These are phyloP conservation scores for Platysternon megacephalum DNA, from an alignment of 2,113 vertebrate genomes.

Conservation along the genomic window DNA sequence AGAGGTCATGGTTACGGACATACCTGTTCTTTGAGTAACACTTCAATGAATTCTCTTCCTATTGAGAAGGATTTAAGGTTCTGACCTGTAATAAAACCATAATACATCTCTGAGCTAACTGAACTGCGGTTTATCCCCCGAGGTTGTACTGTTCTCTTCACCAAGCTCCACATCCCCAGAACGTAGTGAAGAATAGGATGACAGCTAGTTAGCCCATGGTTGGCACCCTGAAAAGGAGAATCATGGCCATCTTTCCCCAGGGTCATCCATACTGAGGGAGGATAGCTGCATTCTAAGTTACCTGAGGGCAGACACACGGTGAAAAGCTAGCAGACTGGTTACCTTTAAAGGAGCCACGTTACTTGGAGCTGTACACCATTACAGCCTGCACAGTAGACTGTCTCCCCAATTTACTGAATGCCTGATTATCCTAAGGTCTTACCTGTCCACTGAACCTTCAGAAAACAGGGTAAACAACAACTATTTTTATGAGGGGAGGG, in stretches of 20 bases:
- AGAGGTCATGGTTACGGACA: background rate
- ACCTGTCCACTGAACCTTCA: background rate
- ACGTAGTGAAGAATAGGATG: background rate
- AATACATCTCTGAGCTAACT: background rate
- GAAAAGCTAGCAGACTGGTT: background rate
- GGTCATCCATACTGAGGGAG: background rate
- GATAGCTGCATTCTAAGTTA: background rate
- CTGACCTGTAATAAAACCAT: background rate
- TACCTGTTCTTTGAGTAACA: background rate
- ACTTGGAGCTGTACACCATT: background rate
- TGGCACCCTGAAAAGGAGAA: background rate
- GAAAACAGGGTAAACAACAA: background rate
- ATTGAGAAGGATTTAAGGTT: background rate
- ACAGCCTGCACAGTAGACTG: background rate
- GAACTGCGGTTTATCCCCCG: background rate
- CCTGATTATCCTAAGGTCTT: background rate
- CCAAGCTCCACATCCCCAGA: fast-evolving
- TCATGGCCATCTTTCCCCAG: background rate
- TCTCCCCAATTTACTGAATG: background rate
- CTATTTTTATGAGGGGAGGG: background rate
- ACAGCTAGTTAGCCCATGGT: background rate
- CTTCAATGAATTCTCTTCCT: background rate
- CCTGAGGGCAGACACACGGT: background rate
- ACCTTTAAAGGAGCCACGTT: background rate
- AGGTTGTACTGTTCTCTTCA: background rate